Base-by-base conservation (phyloP, 1,140 invertebrate species). In the Nymphalis io region DNA sequence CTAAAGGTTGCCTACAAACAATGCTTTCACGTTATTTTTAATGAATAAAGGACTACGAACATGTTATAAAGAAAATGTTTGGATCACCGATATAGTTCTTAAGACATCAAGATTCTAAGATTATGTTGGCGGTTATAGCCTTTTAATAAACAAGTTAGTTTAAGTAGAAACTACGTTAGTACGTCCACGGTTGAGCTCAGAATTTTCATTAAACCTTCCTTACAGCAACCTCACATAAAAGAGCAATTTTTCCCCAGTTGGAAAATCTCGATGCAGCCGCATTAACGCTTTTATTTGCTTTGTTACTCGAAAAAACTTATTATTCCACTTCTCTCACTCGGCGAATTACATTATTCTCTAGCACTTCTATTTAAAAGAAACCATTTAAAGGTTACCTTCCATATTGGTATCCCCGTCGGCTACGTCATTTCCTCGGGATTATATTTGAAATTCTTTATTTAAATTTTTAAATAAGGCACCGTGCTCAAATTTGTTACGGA, bases 231-330 rank as follows among this genome's bases (percentile, higher is more conserved):
- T 86, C 80, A 85, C 78, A 89, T 83, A 88, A 88, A 89, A 90
- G 87, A 86, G 85, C 84, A 90, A 88, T 88, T 90, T 87, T 86
- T 90, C 87, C 27, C 82, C 82, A 83, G 81, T 84, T 81, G 82
- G 82, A 87, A 87, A 88, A 87, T 88, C 87, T 87, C 88, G 82
- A 88, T 89, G 87, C 84, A 87, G 87, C 85, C 87, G 87, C 85
- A 87, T 90, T 90, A 89, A 83, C 82, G 85, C 83, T 88, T 87
- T 88, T 85, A 88, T 89, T 90, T 88, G 82, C 81, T 89, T 84
- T 89, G 76, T 86, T 88, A 85, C 83, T 84, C 81, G 85, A 84
- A 89, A 89, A 90, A 88, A 88, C 87, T 88, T 88, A 90, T 90
- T 88, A 89, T 90, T 89, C 81, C 82, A 84, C 80, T 86, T 85